These are phyloP conservation scores for Cephalopachus bancanus DNA, from an alignment of 2,797 vertebrate species.

Conservation along the genomic window DNA sequence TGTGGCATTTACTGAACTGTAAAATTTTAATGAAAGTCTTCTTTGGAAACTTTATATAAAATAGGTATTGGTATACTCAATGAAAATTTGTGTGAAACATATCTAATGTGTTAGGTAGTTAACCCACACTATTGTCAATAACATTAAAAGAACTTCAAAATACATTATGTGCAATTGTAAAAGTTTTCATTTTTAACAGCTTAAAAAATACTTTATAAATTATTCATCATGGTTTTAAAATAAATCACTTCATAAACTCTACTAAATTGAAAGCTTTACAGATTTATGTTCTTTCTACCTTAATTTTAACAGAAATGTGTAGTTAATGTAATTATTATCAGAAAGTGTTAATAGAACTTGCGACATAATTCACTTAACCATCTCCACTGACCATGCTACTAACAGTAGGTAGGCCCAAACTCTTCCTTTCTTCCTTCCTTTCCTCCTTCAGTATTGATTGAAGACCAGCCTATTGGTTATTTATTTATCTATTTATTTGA, in stretches of 20 bases:
- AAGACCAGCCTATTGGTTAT: no score
- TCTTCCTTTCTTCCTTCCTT: neutral
- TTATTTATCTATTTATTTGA: no score
- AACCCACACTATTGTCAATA: conserved; percentile 37
- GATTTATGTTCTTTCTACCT: neutral
- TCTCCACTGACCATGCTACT: neutral
- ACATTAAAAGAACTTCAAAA: neutral
- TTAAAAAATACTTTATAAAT: conserved; percentile 14
- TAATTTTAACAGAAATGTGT: neutral
- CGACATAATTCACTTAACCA: neutral
- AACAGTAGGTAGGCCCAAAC: neutral
- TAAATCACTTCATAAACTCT: neutral
- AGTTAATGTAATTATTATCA: neutral
- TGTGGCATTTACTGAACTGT: conserved; percentile 46
- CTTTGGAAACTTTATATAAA: conserved; percentile 29
- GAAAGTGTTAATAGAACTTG: neutral
- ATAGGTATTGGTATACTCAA: neutral
- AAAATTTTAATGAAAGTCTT: conserved; percentile 61
- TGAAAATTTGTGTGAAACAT: neutral
- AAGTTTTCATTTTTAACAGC: neutral
- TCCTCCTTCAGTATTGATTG: neutral
- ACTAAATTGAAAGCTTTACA: neutral
- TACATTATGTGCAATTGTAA: neutral
- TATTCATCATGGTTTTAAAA: neutral
- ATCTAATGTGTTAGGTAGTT: conserved; percentile 32